These are phyloP conservation scores for Premnoplex brunnescens DNA, from an alignment of 2,797 vertebrate species.

Conservation along the genomic window DNA sequence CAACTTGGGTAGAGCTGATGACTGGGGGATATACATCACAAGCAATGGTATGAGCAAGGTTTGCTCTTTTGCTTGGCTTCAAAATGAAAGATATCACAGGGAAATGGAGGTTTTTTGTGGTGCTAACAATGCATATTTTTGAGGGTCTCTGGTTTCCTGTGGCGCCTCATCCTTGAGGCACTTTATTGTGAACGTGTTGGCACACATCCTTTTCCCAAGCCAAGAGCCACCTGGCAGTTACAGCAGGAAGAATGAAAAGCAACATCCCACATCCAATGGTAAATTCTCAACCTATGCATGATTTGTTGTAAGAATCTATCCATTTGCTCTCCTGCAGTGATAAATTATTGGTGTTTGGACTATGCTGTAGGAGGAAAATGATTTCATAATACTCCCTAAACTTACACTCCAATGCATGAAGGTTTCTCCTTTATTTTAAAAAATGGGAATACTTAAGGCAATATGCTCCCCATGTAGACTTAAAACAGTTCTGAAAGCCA, in stretches of 20 bases:
- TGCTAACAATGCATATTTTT: slow-evolving; percentile 15
- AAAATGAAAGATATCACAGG: not conserved
- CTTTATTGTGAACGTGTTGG: not conserved
- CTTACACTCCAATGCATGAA: not conserved
- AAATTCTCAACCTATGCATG: not conserved
- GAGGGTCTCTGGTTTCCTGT: slow-evolving; percentile 50
- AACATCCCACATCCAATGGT: not conserved
- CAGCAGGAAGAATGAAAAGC: slow-evolving; percentile 31
- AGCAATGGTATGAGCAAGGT: not conserved
- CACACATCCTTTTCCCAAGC: slow-evolving; percentile 44
- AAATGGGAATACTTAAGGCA: not conserved
- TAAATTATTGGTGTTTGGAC: not conserved
- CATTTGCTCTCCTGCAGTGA: not conserved
- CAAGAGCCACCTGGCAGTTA: slow-evolving; percentile 38
- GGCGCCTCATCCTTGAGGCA: not conserved
- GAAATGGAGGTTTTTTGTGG: not conserved
- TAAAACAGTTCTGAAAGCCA: not conserved
- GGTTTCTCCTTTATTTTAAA: not conserved
- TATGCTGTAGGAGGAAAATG: not conserved
- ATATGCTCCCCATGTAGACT: not conserved
- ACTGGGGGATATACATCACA: not conserved
- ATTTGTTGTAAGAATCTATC: not conserved
- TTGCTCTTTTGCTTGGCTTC: not conserved
- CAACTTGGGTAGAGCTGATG: not conserved
- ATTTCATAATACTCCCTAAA: not conserved